Base-by-base conservation (phyloP, 2,888 invertebrate species). In the Epistrophella euchroma region DNA sequence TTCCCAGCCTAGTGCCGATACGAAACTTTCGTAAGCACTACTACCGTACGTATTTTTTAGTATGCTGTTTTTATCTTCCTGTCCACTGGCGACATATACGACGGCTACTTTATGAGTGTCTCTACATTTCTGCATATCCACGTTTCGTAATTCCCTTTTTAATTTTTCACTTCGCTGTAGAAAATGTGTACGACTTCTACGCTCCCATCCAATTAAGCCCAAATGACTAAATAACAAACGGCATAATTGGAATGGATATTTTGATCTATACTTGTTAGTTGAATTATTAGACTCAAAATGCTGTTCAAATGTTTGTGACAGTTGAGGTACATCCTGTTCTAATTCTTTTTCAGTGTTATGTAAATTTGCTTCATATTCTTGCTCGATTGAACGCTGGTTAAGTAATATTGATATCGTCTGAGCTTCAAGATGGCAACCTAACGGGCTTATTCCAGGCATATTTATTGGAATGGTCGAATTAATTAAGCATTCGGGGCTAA, bases 101-200 rank as follows among this genome's bases (percentile, higher is more conserved):
- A 99, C 98, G 19, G 99, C 99, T 89, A 98, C 96, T 93, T 99
- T 98, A 93, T 98, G 98, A 0, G 98, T 97, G 91, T 98, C 98
- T 13, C 98, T 94, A 89, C 97, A 98, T 92, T 95, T 94, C 89
- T 98, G 98, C 78, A 96, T 95, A 91, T 99, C 99, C 55, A 99
- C 94, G 93, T 99, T 98, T 84, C 98, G 95, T 79, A 99, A 92
- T 91, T 99, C 98, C 15, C 99, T 93, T 81, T 98, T 92, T 88
- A 99, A 93, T 75, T 98, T 96, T 89, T 98, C 98, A 89, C 96
- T 96, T 90, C 98, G 96, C 87, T 96, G 95, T 87, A 99, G 93
- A 80, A 98, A 94, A 92, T 98, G 97, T 89, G 98, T 95, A 88
- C 96, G 95, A 73, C 95, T 94, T 22, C 98, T 94, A 19, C 97